Evolutionary conservation across 2,888 invertebrate genomes (phyloP).

Genomic region (Thysanoteuthis rhombus): DNA sequence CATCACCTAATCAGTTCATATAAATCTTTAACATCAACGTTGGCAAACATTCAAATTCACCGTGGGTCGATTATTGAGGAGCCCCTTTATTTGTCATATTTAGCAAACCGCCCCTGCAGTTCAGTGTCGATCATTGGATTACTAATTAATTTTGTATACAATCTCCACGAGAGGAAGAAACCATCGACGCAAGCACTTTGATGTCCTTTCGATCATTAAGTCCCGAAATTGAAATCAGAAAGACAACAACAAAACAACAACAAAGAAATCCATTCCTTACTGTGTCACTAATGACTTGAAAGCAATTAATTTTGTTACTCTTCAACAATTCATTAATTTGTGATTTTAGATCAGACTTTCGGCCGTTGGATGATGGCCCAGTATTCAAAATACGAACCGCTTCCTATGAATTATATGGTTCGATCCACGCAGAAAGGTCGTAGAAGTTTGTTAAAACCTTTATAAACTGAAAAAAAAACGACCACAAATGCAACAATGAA

Average conservation of each 20-base stretch:
- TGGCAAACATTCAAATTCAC: background rate
- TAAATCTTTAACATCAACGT: background rate
- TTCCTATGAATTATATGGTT: background rate
- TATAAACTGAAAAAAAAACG: too few species aligned
- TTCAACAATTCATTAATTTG: background rate
- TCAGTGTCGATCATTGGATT: background rate
- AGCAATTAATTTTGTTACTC: background rate
- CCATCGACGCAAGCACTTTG: background rate
- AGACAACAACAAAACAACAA: background rate
- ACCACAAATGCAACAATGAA: too few species aligned
- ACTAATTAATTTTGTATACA: background rate
- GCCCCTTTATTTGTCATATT: background rate
- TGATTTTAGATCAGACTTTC: background rate
- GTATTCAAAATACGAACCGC: background rate
- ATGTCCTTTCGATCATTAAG: background rate
- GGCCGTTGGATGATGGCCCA: background rate
- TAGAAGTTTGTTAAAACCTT: too few species aligned
- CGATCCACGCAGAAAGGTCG: too few species aligned
- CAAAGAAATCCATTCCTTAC: background rate
- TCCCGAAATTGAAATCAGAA: too few species aligned
- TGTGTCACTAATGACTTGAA: background rate
- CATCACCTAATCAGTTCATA: background rate
- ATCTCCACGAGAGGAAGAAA: background rate
- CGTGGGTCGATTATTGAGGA: background rate
- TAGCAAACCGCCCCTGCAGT: background rate